Percentiles rank a stretch among this genome's conserved stretches.
Evolutionary conservation across 2,113 vertebrate species (phyloP).

Genomic region (Zootoca vivipara): DNA sequence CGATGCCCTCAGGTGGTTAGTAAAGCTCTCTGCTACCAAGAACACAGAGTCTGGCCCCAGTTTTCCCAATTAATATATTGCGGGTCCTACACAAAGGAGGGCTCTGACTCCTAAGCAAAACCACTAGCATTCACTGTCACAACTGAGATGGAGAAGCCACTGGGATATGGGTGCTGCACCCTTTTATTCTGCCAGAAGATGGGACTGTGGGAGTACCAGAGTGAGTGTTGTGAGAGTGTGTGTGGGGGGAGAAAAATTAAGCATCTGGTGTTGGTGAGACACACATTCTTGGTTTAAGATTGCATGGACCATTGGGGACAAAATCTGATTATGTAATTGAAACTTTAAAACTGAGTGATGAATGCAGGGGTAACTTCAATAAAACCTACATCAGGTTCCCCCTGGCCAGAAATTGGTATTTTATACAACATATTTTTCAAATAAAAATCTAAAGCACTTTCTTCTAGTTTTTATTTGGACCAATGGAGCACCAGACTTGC

Average conservation of each 20-base stretch:
- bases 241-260: slow-evolving; percentile 44
- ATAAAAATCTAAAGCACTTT: slow-evolving; percentile 17
- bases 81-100: slow-evolving; percentile 5
- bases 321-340: slow-evolving; percentile 53
- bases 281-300: slow-evolving; percentile 56
- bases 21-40: slow-evolving; percentile 52
- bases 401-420: slow-evolving; percentile 42
- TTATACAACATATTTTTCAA: slow-evolving; percentile 36
- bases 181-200: slow-evolving; percentile 47
- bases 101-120: slow-evolving; percentile 35
- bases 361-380: not conserved
- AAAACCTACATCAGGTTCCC: slow-evolving; percentile 44
- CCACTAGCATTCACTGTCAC: slow-evolving; percentile 56
- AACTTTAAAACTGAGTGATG: slow-evolving; percentile 32
- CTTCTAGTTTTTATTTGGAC: slow-evolving; percentile 33
- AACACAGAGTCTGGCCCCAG: slow-evolving; percentile 22
- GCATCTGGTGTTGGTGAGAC: slow-evolving; percentile 37
- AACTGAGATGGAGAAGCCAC: slow-evolving; percentile 62
- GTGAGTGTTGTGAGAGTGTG: slow-evolving; percentile 38
- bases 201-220: slow-evolving; percentile 18
- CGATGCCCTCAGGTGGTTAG: slow-evolving; percentile 65
- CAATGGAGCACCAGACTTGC: slow-evolving; percentile 20
- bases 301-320: slow-evolving; percentile 72
- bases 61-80: not conserved
- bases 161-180: slow-evolving; percentile 51